phyloP scores from a whole-genome alignment of 2,113 vertebrate species.

The Albula glossodonta region DNA sequence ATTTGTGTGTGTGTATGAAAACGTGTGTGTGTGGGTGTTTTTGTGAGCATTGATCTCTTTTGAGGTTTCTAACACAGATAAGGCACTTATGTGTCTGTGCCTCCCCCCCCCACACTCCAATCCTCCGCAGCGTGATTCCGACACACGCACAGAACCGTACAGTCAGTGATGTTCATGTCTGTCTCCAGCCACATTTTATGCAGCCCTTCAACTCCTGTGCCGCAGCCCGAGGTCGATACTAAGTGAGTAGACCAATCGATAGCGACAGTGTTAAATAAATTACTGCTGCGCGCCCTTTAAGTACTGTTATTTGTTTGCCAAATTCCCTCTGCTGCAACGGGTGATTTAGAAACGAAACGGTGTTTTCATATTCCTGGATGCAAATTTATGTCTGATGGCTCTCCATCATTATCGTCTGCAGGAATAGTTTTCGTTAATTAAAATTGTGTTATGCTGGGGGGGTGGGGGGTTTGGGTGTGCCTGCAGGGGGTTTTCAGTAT shows the following conservation, averaged over 20 bases:
- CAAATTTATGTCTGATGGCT: not conserved
- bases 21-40: not conserved
- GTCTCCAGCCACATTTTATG: not conserved
- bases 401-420: not conserved
- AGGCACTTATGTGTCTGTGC: not conserved
- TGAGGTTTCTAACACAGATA: not conserved
- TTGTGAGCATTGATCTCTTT: not conserved
- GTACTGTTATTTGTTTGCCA: not conserved
- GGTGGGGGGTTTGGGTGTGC: not conserved
- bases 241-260: not conserved
- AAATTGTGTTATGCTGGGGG: not conserved
- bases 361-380: not conserved
- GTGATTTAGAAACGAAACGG: not conserved
- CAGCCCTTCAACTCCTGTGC: not conserved
- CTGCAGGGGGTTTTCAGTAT: not conserved
- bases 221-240: not conserved
- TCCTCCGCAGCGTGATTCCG: not conserved
- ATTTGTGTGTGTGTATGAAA: not conserved
- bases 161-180: not conserved
- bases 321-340: not conserved
- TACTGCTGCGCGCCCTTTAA: not conserved
- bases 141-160: not conserved
- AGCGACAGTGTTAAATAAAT: not conserved
- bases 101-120: not conserved
- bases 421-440: slow-evolving; percentile 9